Evolutionary conservation across 2,797 vertebrate genomes (phyloP), one percentile per base, ranked within the genome.

Genomic region (Pagetopsis macropterus): DNA sequence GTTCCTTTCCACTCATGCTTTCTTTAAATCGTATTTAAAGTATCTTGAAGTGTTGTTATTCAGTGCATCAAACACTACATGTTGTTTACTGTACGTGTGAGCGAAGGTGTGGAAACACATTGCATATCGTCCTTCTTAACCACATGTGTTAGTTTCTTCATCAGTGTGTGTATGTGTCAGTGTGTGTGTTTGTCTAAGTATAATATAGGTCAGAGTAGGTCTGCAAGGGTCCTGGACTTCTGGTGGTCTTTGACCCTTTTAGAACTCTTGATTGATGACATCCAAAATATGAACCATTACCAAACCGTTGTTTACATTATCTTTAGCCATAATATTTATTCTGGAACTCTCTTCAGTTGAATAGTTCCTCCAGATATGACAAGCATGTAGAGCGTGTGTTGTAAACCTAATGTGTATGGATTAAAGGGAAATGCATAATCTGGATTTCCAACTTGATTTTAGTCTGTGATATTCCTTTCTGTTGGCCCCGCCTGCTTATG

Each of bases 221-320:
- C 51, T 70, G 31, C 59, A 2, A 2, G 63, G 12, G 63, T 57
- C 31, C 8, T 50, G 37, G 12, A 46, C 41, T 61, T 61, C 51
- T 72, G 72, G 43, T 75, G 75, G 40, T 59, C 76, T 74, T 23
- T 76, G 60, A 77, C 67, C 79, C 45, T 45, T n/a, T 37, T 19
- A 54, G 43, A 16, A 8, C 33, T 55, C 13, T 51, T 70, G 54
- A 68, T 64, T 70, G 72, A 62, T 40, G 23, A 16, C 54, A 44
- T 37, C 48, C 27, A 43, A 21, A 40, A 49, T 59, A 57, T 55
- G 45, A 69, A 44, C 21, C 4, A 27, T 27, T 5, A 27, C 19
- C 14, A 46, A 46, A 17, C 9, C 49, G 52, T 11, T 5, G n/a
- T 44, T 27, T 21, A 54, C 23, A 13, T 46, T 51, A 17, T 16